phyloP scores from a whole-genome alignment of 2,888 invertebrate species.

The Drosophila limbata region DNA sequence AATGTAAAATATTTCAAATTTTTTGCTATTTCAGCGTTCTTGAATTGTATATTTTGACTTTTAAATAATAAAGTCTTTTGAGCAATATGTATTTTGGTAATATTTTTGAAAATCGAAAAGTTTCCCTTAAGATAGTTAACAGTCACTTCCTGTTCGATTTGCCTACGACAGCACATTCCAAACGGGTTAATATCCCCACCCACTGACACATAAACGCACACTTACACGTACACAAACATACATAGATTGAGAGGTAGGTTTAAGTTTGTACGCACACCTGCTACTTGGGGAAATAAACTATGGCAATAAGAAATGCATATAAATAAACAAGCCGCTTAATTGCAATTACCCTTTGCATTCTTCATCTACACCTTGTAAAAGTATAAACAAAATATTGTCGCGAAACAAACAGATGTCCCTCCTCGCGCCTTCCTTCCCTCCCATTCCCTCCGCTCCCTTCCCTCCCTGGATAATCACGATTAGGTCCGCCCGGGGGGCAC shows the following conservation, averaged over 20 bases:
- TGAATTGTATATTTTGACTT: not conserved
- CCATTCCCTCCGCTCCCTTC: not conserved
- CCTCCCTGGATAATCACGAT: not conserved
- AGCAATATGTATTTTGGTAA: not conserved
- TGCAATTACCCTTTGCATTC: constrained; percentile 28
- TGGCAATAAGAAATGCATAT: constrained; percentile 26
- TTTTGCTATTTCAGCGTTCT: too few species aligned
- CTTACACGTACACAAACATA: not conserved
- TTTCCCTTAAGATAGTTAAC: constrained; percentile 4
- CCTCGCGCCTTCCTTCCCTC: not conserved
- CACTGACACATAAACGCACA: constrained; percentile 1
- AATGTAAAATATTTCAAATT: too few species aligned
- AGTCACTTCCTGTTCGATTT: constrained; percentile 27
- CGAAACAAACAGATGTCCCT: constrained; percentile 32
- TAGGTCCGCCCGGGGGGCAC: not conserved
- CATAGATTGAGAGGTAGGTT: not conserved
- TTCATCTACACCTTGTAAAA: not conserved
- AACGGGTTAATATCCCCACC: constrained; percentile 3
- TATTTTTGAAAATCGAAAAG: constrained; percentile 11
- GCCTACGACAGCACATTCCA: constrained; percentile 8
- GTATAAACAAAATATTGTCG: constrained; percentile 39
- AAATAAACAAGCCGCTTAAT: constrained; percentile 32
- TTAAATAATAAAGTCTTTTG: not conserved
- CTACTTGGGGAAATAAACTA: constrained; percentile 18
- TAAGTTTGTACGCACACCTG: constrained; percentile 22